Conservation (phyloP, 2,797 vertebrate species). For the Danio albolineatus region DNA sequence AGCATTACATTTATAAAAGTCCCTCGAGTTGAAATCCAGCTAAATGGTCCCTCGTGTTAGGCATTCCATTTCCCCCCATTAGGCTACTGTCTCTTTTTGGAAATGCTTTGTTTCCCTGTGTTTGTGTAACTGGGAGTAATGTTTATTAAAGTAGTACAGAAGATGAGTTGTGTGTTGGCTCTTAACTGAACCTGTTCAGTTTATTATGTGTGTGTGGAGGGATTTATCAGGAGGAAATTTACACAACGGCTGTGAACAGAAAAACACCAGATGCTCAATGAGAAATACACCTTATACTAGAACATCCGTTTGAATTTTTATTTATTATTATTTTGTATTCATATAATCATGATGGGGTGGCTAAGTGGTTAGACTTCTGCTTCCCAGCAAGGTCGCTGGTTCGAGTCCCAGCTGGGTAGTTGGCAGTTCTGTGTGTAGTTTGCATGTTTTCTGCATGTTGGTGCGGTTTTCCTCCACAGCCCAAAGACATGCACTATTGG, state of each 20-base stretch:
- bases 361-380: no score
- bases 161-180: constrained; percentile 57
- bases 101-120: constrained; percentile 46
- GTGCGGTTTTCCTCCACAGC: no score
- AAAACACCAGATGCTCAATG: constrained; percentile 3
- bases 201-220: constrained; percentile 67
- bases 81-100: neutral
- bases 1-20: neutral
- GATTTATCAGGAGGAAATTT: constrained; percentile 61
- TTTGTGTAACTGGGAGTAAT: constrained; percentile 55
- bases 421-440: no score
- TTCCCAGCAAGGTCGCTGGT: no score
- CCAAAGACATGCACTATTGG: no score
- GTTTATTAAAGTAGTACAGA: constrained; percentile 70
- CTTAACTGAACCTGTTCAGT: constrained; percentile 61
- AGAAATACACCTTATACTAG: neutral
- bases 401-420: no score
- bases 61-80: constrained; percentile 14
- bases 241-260: constrained; percentile 14
- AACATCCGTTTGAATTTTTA: no score
- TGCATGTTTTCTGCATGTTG: no score
- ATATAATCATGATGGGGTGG: no score
- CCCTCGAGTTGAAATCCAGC: neutral
- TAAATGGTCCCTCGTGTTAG: neutral
- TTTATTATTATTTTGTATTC: no score